Evolutionary conservation across 2,113 vertebrate species (phyloP).

Genomic region (Girardinichthys multiradiatus): DNA sequence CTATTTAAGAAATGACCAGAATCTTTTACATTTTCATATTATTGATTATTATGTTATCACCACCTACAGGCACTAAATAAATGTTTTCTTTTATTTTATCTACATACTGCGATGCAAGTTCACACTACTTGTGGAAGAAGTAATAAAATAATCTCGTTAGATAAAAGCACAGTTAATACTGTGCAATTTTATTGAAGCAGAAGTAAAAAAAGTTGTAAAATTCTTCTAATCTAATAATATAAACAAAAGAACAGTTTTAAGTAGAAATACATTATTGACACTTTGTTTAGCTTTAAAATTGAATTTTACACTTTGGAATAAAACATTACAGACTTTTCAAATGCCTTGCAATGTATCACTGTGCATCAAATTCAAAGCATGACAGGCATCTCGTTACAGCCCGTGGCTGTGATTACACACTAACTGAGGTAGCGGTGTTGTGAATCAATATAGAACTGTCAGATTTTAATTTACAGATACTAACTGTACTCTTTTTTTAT

Average conservation of each 20-base stretch:
- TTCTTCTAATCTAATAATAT: neutral
- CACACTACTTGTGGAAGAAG: neutral
- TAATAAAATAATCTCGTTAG: neutral
- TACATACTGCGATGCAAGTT: neutral
- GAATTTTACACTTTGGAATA: neutral
- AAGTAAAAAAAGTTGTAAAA: neutral
- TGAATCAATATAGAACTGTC: constrained; percentile 16
- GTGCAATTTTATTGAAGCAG: neutral
- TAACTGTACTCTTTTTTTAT: constrained; percentile 21
- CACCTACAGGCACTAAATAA: neutral
- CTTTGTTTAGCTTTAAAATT: neutral
- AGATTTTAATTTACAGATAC: constrained; percentile 16
- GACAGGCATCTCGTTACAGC: neutral
- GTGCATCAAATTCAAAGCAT: constrained; percentile 1
- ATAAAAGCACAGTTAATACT: neutral
- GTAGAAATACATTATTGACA: neutral
- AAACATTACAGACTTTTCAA: neutral
- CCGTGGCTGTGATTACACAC: constrained; percentile 6
- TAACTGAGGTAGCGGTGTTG: constrained; percentile 13
- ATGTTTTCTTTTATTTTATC: neutral
- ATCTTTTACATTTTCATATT: neutral
- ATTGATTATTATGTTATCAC: neutral
- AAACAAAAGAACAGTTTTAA: neutral
- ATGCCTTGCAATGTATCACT: neutral
- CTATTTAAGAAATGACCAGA: neutral